A percentile compares a stretch with the other conserved stretches of the same genome.
These are phyloP conservation scores for Sylvilagus floridanus DNA, from an alignment of 2,797 vertebrate species.

Conservation along the genomic window DNA sequence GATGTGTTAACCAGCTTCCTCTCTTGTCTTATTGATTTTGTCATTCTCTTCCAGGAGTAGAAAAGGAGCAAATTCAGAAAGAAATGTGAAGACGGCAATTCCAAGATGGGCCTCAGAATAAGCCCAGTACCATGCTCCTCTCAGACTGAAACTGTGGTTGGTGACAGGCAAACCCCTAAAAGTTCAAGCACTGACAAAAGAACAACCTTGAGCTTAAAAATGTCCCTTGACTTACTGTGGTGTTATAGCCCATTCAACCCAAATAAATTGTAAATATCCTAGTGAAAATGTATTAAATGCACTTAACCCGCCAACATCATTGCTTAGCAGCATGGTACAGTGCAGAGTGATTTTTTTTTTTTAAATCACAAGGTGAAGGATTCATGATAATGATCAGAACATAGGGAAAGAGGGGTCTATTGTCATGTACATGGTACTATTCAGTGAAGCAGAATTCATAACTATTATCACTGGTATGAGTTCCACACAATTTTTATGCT, in stretches of 20 bases:
- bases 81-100: not conserved
- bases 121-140: fast-evolving
- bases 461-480: no score
- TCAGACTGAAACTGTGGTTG: not conserved
- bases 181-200: not conserved
- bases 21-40: not conserved
- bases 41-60: not conserved
- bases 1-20: not conserved
- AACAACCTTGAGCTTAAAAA: not conserved
- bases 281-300: not conserved
- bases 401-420: no score
- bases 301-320: not conserved
- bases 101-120: not conserved
- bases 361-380: no score
- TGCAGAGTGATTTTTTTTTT: not conserved
- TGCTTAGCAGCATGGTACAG: not conserved
- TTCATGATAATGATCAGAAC: no score
- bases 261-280: not conserved
- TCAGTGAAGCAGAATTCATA: no score
- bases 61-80: not conserved
- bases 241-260: not conserved
- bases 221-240: no score
- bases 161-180: not conserved
- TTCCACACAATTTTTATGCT: no score
- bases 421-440: no score